Evolutionary conservation across 2,797 vertebrate genomes (phyloP).

Genomic region (Microhierax caerulescens): DNA sequence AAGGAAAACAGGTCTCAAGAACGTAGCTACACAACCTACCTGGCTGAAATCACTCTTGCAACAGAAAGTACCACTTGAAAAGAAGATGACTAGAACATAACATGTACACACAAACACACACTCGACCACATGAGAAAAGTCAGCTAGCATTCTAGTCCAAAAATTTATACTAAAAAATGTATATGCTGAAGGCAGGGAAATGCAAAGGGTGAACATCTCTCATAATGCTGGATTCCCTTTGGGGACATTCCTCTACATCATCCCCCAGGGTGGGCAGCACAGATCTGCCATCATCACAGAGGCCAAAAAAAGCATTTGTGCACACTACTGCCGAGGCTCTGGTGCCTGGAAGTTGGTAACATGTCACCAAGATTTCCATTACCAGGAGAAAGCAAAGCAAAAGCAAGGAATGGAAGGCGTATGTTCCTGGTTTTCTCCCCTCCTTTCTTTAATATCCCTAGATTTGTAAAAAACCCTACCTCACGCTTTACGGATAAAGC

Average conservation of each 20-base stretch:
- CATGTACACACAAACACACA: background rate
- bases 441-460: background rate
- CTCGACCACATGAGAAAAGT: conserved; percentile 14
- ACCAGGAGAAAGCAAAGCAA: background rate
- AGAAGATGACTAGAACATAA: background rate
- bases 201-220: background rate
- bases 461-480: background rate
- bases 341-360: background rate
- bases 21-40: background rate
- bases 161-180: background rate
- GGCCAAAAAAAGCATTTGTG: background rate
- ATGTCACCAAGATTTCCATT: background rate
- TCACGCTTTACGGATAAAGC: background rate
- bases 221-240: background rate
- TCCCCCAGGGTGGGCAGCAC: background rate
- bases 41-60: background rate
- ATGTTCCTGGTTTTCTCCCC: background rate
- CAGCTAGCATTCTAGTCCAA: background rate
- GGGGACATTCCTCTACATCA: background rate
- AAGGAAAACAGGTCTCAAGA: background rate
- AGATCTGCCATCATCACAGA: background rate
- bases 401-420: background rate
- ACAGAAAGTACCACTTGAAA: background rate
- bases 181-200: conserved; percentile 5
- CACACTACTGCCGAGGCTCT: background rate